phyloP scores from a whole-genome alignment of 2,113 vertebrate species.

The Osmerus mordax region DNA sequence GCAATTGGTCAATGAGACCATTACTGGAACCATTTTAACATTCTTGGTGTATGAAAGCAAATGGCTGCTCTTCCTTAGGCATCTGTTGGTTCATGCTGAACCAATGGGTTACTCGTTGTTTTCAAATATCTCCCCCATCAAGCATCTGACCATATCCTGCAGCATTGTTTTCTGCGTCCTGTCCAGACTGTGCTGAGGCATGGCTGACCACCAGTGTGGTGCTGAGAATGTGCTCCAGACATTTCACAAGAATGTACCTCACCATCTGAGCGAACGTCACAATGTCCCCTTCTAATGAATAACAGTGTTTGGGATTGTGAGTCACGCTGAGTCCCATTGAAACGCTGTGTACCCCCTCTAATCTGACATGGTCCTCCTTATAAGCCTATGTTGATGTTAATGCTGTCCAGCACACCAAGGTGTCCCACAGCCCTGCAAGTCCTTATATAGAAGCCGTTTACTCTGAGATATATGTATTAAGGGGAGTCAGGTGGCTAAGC shows the following conservation, averaged over 20 bases:
- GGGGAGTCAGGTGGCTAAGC: too few species aligned
- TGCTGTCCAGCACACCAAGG: slow-evolving; percentile 54
- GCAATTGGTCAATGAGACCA: neutral
- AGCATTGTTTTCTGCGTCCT: slow-evolving; percentile 52
- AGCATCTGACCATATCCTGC: slow-evolving; percentile 39
- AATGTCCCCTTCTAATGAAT: slow-evolving; percentile 42
- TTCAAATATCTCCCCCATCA: slow-evolving; percentile 25
- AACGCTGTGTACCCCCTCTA: slow-evolving; percentile 28
- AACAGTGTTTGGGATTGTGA: slow-evolving; percentile 49
- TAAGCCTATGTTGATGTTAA: slow-evolving; percentile 71
- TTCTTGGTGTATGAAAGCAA: neutral
- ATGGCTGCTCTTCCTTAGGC: neutral
- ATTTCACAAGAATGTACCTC: slow-evolving; percentile 43
- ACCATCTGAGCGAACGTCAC: slow-evolving; percentile 8
- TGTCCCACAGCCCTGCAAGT: slow-evolving; percentile 39
- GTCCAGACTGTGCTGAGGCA: slow-evolving; percentile 31
- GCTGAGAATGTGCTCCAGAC: neutral
- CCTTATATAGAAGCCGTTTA: slow-evolving; percentile 68
- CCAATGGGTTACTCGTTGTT: neutral
- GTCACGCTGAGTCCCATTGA: slow-evolving; percentile 48
- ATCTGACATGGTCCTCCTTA: slow-evolving; percentile 66
- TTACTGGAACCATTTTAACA: neutral
- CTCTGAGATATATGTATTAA: slow-evolving; percentile 41
- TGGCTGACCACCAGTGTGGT: neutral
- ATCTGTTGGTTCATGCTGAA: neutral